A percentile compares a stretch with the other conserved stretches of the same genome.
Evolutionary conservation across 2,797 vertebrate genomes (phyloP).

Genomic region (Liasis olivaceus): DNA sequence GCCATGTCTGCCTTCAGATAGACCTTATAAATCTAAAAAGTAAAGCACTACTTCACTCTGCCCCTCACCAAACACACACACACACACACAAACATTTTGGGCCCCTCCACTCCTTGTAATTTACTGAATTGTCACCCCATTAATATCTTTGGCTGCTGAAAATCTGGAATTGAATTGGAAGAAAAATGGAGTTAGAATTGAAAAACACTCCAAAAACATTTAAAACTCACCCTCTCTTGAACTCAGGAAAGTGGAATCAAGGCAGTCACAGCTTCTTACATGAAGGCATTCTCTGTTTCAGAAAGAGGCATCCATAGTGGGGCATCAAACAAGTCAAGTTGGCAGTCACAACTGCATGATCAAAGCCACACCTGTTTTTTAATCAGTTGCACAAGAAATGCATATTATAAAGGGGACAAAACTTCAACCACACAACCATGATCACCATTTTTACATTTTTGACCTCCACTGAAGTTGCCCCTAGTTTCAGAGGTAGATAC

Average conservation of each 20-base stretch:
- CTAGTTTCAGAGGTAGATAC: not conserved
- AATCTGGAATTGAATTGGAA: not conserved
- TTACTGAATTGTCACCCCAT: not conserved
- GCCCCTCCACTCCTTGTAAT: not conserved
- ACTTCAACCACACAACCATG: not conserved
- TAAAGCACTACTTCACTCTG: too few relatives aligned
- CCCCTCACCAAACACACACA: too few relatives aligned
- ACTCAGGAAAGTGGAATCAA: not conserved
- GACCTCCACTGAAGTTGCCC: not conserved
- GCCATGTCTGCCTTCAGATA: too few relatives aligned
- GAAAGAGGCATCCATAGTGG: not conserved
- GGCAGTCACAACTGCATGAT: not conserved
- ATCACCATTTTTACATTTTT: not conserved
- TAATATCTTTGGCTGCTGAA: not conserved
- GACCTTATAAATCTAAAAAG: too few relatives aligned
- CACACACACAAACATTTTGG: not conserved
- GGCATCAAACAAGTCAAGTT: not conserved
- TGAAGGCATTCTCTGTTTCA: not conserved
- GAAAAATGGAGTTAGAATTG: not conserved
- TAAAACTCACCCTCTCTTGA: not conserved
- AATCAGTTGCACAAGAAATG: not conserved
- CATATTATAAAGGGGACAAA: not conserved
- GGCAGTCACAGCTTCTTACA: not conserved
- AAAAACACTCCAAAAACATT: not conserved
- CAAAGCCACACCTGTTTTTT: not conserved